Percentiles rank a stretch among this genome's conserved stretches.
These are phyloP conservation scores for Euzetes globulus DNA, from an alignment of 2,888 invertebrate species.

Conservation along the genomic window DNA sequence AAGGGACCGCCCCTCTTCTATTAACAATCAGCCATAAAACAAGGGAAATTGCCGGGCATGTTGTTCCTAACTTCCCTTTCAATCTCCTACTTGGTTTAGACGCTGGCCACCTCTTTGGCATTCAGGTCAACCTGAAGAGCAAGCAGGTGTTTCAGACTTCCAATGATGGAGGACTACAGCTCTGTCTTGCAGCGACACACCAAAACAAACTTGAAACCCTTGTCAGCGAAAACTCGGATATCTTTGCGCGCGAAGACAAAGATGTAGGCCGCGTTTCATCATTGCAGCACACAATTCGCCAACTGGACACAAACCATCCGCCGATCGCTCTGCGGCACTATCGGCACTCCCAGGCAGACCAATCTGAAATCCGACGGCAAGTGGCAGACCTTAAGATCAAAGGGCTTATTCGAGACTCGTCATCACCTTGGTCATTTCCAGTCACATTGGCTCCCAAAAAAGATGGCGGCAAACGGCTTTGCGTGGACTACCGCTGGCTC, in stretches of 20 bases:
- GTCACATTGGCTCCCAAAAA: slow-evolving; percentile 37
- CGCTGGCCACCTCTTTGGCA: background rate
- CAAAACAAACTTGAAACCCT: no score
- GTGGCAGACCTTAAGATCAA: background rate
- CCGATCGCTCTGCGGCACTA: slow-evolving; percentile 29
- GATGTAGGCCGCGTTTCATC: background rate
- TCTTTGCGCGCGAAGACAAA: background rate
- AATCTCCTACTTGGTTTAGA: background rate
- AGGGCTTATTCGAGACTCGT: slow-evolving; percentile 34
- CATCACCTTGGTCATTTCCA: slow-evolving; percentile 37
- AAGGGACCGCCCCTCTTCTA: background rate
- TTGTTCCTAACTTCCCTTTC: no score
- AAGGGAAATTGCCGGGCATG: no score
- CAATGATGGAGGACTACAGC: no score
- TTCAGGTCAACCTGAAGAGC: background rate
- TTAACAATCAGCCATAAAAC: no score
- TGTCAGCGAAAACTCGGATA: no score
- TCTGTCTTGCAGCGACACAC: no score
- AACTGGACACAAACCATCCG: background rate
- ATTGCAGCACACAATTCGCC: background rate
- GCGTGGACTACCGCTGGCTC: slow-evolving; percentile 39
- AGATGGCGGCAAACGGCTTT: slow-evolving; percentile 37
- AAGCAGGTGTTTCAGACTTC: background rate
- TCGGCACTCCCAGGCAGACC: background rate
- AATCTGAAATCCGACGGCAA: slow-evolving; percentile 19